These are phyloP conservation scores for Gyps fulvus DNA, from an alignment of 2,113 vertebrate species.

Conservation along the genomic window DNA sequence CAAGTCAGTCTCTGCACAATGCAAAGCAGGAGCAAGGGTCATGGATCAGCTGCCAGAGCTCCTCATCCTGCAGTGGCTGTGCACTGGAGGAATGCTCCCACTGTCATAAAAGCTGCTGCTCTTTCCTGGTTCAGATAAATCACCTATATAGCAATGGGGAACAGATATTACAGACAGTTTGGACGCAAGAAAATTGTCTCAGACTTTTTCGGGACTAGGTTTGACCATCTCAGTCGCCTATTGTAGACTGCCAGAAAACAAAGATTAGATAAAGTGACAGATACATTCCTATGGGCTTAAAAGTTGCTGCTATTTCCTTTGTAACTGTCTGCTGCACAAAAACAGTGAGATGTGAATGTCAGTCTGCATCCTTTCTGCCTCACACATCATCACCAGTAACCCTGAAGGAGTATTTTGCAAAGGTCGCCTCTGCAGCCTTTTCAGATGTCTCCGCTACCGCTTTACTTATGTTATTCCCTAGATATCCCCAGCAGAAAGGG, in stretches of 20 bases:
- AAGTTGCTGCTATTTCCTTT: conserved; percentile 27
- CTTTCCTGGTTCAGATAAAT: background rate
- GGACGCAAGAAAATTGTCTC: background rate
- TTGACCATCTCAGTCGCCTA: background rate
- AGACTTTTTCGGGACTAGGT: background rate
- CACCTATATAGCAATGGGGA: background rate
- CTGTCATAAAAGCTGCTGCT: background rate
- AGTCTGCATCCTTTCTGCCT: background rate
- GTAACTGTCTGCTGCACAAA: background rate
- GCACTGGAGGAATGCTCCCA: background rate
- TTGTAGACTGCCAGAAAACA: background rate
- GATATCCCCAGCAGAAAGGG: background rate
- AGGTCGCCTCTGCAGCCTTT: background rate
- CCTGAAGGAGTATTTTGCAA: conserved; percentile 22
- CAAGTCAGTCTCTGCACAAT: background rate
- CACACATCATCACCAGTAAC: background rate
- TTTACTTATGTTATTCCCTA: background rate
- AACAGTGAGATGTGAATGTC: conserved; percentile 20
- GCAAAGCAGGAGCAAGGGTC: background rate
- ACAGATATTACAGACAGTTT: background rate
- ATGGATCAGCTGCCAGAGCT: background rate
- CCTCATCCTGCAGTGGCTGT: background rate
- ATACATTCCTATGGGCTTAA: background rate
- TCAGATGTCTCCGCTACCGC: background rate
- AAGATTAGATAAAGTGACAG: background rate